Evolutionary conservation across 2,113 vertebrate genomes (phyloP).

Genomic region (Bothrops jararaca): DNA sequence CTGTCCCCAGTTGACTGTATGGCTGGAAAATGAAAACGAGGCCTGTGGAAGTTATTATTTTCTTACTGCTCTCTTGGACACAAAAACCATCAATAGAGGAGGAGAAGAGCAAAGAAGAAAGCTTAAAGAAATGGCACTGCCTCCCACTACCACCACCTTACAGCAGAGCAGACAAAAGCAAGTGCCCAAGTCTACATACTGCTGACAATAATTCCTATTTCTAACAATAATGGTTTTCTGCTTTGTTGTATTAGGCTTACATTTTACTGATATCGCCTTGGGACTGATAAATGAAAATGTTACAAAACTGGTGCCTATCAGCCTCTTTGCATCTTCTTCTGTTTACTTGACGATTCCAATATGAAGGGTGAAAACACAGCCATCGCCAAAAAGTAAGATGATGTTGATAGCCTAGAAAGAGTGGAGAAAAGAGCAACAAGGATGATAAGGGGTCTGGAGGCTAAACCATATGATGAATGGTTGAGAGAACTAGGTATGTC

Average conservation of each 20-base stretch:
- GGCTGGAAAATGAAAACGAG: not conserved
- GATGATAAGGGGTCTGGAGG: not conserved
- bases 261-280: not conserved
- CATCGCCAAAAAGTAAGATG: not conserved
- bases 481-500: not conserved
- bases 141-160: not conserved
- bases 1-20: not conserved
- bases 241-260: not conserved
- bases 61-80: not conserved
- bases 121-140: not conserved
- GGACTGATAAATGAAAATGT: not conserved
- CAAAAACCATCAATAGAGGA: not conserved
- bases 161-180: not conserved
- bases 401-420: not conserved
- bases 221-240: not conserved
- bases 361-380: not conserved
- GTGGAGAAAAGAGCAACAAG: not conserved
- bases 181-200: not conserved
- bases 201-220: not conserved
- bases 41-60: not conserved
- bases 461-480: not conserved
- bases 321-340: not conserved
- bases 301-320: not conserved
- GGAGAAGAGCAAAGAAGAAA: not conserved
- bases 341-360: fast-evolving